Base-by-base conservation (phyloP, 2,797 vertebrate genomes). In the Echeneis naucrates region DNA sequence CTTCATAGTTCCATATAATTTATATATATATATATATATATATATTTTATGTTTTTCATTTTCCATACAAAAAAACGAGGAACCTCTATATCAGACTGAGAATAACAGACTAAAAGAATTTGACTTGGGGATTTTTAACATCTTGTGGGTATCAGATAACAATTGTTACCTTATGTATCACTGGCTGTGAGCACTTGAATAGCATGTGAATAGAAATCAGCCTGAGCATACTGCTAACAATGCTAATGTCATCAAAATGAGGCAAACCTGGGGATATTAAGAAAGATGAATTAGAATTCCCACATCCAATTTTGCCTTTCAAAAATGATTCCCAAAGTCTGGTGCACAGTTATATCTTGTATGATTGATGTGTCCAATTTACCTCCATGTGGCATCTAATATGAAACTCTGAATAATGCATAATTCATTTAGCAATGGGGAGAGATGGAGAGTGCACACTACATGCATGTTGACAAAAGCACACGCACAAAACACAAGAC, bases 291-390 rank as follows among this genome's bases (percentile, higher is more conserved):
- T 86, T 82, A 77, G 51, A 83, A 88, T 93, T 92, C 90, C 75
- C 71, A 89, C 75, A 82, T 72, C 81, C 83, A 87, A 92, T 93
- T 92, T 69, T 74, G 62, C 75, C 74, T 76, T 88, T 92, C 86
- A 86, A 86, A 80, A 89, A 91, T 88, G 30, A 86, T 88, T 79
- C 80, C 80, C 55, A 82, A 84, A 87, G 79, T 88, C 84, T 87
- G 73, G 75, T 77, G 84, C 76, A 91, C 81, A 86, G 74, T 71
- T 90, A 75, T 80, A 77, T 86, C 85, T 84, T 14, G 38, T 68
- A 63, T 93, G 93, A 94, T 88, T 94, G 92, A 95, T 94, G 62
- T 84, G 71, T 93, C 77, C 87, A 94, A 93, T 93, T 93, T 92
- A 91, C 87, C 87, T 85, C 68, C 78, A 83, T 77, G 85, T 89